phyloP scores from a whole-genome alignment of 2,797 vertebrate genomes.

The Chaetodon trifasciatus region DNA sequence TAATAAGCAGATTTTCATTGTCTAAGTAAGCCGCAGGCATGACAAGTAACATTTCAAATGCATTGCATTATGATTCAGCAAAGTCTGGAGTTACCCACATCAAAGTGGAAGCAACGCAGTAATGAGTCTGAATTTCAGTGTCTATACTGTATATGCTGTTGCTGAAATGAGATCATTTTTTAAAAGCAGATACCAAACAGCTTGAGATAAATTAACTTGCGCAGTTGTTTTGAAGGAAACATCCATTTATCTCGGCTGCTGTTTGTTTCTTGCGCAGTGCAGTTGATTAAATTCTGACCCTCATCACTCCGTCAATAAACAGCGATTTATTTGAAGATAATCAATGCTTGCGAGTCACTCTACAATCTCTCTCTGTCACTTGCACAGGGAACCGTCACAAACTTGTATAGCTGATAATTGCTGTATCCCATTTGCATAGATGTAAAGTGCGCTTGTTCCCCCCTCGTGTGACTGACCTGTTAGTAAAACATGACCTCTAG shows the following conservation, averaged over 20 bases:
- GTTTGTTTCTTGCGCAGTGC: conserved; percentile 41
- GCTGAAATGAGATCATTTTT: conserved; percentile 21
- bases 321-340: conserved; percentile 62
- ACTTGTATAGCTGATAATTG: conserved; percentile 32
- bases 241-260: conserved; percentile 40
- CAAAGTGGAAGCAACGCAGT: not conserved
- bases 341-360: conserved; percentile 38
- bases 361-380: conserved; percentile 21
- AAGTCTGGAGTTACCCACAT: conserved; percentile 25
- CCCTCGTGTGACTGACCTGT: conserved; percentile 56
- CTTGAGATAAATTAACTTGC: conserved; percentile 37
- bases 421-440: conserved; percentile 36
- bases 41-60: conserved; percentile 29
- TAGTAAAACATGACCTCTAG: conserved; percentile 56
- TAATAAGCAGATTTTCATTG: conserved; percentile 33
- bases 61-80: conserved; percentile 34
- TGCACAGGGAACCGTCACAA: conserved; percentile 8
- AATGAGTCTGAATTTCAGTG: conserved; percentile 16
- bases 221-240: conserved; percentile 43
- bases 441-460: conserved; percentile 19
- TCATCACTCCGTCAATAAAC: conserved; percentile 57
- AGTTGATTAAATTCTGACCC: conserved; percentile 62
- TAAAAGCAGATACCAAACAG: conserved; percentile 35
- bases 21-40: conserved; percentile 15
- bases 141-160: not conserved